A percentile compares a stretch with the other conserved stretches of the same genome.
These are phyloP conservation scores for Rhabdornis inornatus DNA, from an alignment of 2,113 vertebrate species.

Conservation along the genomic window DNA sequence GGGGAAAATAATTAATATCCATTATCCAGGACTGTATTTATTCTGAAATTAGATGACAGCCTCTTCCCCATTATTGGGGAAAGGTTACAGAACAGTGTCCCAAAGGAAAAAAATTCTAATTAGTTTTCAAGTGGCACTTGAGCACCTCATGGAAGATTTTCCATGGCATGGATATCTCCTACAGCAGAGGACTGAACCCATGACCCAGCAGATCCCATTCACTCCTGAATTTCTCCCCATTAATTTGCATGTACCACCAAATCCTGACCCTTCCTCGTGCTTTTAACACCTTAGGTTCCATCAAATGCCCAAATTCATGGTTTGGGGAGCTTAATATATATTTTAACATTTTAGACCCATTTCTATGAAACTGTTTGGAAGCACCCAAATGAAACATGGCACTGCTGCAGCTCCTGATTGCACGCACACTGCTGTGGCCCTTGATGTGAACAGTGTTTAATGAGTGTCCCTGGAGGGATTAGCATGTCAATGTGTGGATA, in stretches of 20 bases:
- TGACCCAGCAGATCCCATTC: constrained; percentile 14
- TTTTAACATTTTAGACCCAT: background rate
- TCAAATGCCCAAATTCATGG: rapidly evolving
- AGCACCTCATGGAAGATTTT: background rate
- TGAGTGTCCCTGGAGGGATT: constrained; percentile 54
- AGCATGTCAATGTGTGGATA: constrained; percentile 35
- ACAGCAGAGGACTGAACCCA: background rate
- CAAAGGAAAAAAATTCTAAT: constrained; percentile 7
- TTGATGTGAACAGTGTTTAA: background rate
- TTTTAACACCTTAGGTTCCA: background rate
- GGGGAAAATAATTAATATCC: background rate
- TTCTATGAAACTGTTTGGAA: background rate
- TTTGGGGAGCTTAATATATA: rapidly evolving
- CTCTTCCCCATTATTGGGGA: background rate
- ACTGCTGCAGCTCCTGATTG: background rate
- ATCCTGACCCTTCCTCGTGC: background rate
- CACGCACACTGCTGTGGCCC: background rate
- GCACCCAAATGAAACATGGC: background rate
- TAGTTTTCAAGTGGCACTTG: background rate
- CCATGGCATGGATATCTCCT: background rate
- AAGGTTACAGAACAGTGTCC: background rate
- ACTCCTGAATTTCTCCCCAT: background rate
- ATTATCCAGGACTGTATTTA: background rate
- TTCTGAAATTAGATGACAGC: background rate
- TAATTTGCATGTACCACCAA: rapidly evolving